A percentile compares a stretch with the other conserved stretches of the same genome.
These are phyloP conservation scores for Sebastes cheni DNA, from an alignment of 2,797 vertebrate genomes.

Conservation along the genomic window DNA sequence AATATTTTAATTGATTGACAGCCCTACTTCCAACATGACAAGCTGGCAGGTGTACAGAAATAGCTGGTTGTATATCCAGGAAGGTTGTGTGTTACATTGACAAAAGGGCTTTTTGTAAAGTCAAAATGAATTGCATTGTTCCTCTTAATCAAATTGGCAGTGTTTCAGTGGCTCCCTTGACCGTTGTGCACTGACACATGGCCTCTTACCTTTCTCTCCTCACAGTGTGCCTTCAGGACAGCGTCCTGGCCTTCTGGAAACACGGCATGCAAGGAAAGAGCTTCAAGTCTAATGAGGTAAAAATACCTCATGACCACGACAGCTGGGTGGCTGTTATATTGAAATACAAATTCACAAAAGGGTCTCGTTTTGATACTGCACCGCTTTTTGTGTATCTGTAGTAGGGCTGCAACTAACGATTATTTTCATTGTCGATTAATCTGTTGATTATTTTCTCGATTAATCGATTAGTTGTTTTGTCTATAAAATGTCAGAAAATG, in stretches of 20 bases:
- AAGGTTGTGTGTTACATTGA: background rate
- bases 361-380: background rate
- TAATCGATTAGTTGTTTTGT: too few species aligned
- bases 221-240: constrained; percentile 98
- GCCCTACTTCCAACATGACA: background rate
- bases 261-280: constrained; percentile 99
- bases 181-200: constrained; percentile 1
- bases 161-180: background rate
- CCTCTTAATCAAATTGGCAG: background rate
- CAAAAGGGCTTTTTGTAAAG: background rate
- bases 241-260: constrained; percentile 98
- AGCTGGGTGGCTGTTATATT: background rate
- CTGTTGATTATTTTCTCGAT: too few species aligned
- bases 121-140: background rate
- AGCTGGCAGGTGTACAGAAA: background rate
- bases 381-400: background rate
- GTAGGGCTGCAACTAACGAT: too few species aligned
- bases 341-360: background rate
- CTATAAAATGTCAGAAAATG: too few species aligned
- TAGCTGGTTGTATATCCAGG: background rate
- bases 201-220: constrained; percentile 14
- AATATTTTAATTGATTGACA: too few species aligned
- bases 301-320: background rate
- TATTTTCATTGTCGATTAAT: too few species aligned
- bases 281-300: constrained; percentile 98